A percentile compares a stretch with the other conserved stretches of the same genome.
These are phyloP conservation scores for Oscheius sp. DNA, from an alignment of 2,888 invertebrate genomes.

Conservation along the genomic window DNA sequence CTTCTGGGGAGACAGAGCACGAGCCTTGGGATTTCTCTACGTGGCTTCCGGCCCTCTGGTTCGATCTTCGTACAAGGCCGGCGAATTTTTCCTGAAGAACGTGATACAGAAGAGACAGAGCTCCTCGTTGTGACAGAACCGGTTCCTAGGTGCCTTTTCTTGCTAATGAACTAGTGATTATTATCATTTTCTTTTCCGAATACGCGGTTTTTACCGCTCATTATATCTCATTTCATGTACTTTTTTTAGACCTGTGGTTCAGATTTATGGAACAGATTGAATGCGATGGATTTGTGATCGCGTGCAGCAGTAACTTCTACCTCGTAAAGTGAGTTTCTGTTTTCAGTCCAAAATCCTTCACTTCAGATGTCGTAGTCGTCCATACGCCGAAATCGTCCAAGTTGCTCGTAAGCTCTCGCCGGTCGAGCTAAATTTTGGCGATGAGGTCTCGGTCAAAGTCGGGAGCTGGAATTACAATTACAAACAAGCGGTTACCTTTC, in stretches of 20 bases:
- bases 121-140: conserved; percentile 1
- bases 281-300: neutral
- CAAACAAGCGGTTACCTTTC: conserved; percentile 14
- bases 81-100: conserved; percentile 79
- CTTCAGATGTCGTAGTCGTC: neutral
- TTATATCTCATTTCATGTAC: neutral
- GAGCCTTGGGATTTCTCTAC: conserved; percentile 90
- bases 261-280: neutral
- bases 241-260: conserved; percentile 1
- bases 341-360: neutral
- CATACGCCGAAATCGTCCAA: neutral
- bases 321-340: neutral
- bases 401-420: neutral
- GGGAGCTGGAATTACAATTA: conserved; percentile 7
- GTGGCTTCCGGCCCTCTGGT: conserved; percentile 97
- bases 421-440: neutral
- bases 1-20: conserved; percentile 62
- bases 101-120: conserved; percentile 62
- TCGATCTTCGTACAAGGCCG: conserved; percentile 96
- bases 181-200: neutral
- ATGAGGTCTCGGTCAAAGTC: conserved; percentile 8
- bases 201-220: neutral
- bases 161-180: conserved; percentile 18
- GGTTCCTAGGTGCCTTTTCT: neutral
- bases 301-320: neutral